A percentile compares a stretch with the other conserved stretches of the same genome.
Conservation (phyloP, 1,140 invertebrate species). For the Zaprionus nigranus region DNA sequence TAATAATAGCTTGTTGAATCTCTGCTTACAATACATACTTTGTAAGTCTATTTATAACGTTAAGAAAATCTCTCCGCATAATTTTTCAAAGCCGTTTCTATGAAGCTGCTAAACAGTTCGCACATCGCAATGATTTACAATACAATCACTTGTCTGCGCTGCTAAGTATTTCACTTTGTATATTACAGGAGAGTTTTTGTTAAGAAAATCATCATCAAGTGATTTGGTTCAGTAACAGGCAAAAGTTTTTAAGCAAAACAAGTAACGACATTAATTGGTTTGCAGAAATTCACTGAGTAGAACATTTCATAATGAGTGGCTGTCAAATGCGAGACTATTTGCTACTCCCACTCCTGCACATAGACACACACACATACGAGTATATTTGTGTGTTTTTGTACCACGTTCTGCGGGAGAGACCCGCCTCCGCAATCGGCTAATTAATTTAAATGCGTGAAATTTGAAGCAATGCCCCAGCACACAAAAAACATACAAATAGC, state of each 20-base stretch:
- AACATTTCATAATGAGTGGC: not conserved
- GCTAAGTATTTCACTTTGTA: not conserved
- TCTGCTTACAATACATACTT: no score
- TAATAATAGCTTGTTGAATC: no score
- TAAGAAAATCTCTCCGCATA: not conserved
- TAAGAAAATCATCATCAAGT: not conserved
- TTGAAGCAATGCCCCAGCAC: slow-evolving; percentile 61
- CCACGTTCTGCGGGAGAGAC: slow-evolving; percentile 10
- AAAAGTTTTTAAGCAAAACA: not conserved
- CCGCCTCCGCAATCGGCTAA: slow-evolving; percentile 49
- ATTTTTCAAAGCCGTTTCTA: not conserved
- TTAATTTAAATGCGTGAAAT: slow-evolving; percentile 77
- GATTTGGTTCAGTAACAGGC: not conserved
- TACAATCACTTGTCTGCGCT: not conserved
- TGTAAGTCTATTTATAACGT: not conserved
- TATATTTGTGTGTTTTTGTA: slow-evolving; percentile 13
- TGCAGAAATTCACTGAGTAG: not conserved
- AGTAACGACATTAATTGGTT: slow-evolving; percentile 9
- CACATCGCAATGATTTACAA: not conserved
- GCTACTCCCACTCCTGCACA: not conserved
- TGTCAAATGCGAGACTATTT: slow-evolving; percentile 1
- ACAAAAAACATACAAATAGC: slow-evolving; percentile 46
- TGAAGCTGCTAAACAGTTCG: not conserved
- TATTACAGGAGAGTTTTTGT: not conserved
- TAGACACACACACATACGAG: not conserved